Evolutionary conservation across 1,140 invertebrate species (phyloP), one percentile per base, ranked within the genome.

Genomic region (silkworm (Bombyx mori)): DNA sequence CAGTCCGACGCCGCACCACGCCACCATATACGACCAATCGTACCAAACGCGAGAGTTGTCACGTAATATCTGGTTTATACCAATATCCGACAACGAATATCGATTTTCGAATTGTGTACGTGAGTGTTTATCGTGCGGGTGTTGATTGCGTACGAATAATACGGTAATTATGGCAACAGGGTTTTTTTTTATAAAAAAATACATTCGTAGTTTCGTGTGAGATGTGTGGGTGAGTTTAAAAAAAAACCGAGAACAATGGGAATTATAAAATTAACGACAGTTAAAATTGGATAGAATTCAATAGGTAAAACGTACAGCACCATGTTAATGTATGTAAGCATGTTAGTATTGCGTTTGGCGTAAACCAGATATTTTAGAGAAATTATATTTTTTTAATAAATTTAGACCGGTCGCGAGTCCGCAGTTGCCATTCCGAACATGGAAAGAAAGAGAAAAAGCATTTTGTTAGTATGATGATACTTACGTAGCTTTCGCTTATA

Each of bases 11-110:
- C 96, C 96, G 88, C 96, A 95, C 96, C 96, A 98, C 88, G 95
- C 95, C 70, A 97, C 91, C 90, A 97, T 95, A 90, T 97, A 98
- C 68, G 96, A 97, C 96, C 96, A 98, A 88, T 97, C 96, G 89
- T 97, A 97, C 88, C 92, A 93, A 79, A 95, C 91, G 88, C 94
- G 91, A 63, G 94, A 93, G 85, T 94, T 94, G 80, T 96, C 93
- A 86, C 93, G 93, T 75, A 97, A 92, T 76, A 96, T 93, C 95
- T 98, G 90, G 84, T 89, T 85, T 88, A 79, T 79, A 75, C 74
- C 80, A 56, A 55, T 56, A 43, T 10, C n/a, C 2, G 45, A 54
- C 35, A 35, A 12, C 57, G 22, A 22, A 45, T 42, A 48, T 44
- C 43, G 54, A 3, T 3, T 35, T 35, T 35, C 12, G 12, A 35